Conservation (phyloP, 1,140 invertebrate genomes). For the Apis laboriosa region DNA sequence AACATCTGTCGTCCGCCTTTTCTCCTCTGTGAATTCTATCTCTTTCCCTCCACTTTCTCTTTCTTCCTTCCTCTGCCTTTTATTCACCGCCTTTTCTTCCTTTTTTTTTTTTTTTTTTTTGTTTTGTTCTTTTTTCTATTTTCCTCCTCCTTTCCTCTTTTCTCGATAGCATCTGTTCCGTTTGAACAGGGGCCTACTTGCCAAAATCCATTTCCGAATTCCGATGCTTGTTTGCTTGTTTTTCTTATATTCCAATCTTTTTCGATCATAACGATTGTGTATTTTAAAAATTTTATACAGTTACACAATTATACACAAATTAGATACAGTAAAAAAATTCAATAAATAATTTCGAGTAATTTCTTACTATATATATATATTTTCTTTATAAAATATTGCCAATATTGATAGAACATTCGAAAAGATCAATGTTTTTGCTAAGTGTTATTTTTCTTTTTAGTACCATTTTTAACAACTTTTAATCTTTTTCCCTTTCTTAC, state of each 20-base stretch:
- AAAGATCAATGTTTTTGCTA: too few species aligned
- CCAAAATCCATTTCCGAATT: slow-evolving; percentile 44
- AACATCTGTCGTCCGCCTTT: slow-evolving; percentile 67
- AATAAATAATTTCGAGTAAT: too few species aligned
- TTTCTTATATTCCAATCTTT: not conserved
- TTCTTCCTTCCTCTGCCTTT: slow-evolving; percentile 28
- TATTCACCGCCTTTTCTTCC: not conserved
- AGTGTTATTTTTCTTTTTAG: too few species aligned
- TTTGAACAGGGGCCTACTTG: slow-evolving; percentile 42
- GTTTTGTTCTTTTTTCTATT: not conserved
- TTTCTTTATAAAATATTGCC: too few species aligned
- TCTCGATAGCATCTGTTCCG: slow-evolving; percentile 57
- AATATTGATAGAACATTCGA: too few species aligned
- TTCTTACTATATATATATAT: too few species aligned
- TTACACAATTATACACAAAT: too few species aligned
- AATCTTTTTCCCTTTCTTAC: not conserved
- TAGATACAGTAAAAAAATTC: too few species aligned
- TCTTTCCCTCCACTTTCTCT: slow-evolving; percentile 27
- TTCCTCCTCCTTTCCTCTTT: not conserved
- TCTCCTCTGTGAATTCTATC: slow-evolving; percentile 50
- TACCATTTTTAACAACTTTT: too few species aligned
- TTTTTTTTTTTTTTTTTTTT: slow-evolving; percentile 28
- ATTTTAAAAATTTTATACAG: too few species aligned
- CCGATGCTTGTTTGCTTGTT: not conserved
- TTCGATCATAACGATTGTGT: too few species aligned